These are phyloP conservation scores for Gymnoscopelus microlampas DNA, from an alignment of 2,797 vertebrate species.

Conservation along the genomic window DNA sequence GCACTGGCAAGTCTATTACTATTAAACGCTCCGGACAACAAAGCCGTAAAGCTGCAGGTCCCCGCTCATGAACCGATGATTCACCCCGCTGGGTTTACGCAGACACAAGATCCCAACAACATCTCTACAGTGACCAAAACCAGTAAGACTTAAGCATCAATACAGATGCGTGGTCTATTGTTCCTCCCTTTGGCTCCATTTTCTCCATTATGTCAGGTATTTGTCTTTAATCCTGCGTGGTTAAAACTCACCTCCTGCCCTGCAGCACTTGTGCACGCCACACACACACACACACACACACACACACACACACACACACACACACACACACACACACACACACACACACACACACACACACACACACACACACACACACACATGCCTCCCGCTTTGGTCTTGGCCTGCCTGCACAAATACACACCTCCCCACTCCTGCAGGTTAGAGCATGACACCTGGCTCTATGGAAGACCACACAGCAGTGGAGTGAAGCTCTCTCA, in stretches of 20 bases:
- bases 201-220: constrained; percentile 4
- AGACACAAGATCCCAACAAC: not conserved
- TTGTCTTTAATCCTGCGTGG: not conserved
- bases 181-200: not conserved
- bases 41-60: too few species aligned
- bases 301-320: constrained; percentile 9
- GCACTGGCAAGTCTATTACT: not conserved
- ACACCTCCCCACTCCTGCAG: constrained; percentile 60
- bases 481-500: not conserved
- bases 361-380: constrained; percentile 15
- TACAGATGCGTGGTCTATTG: not conserved
- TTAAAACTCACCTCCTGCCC: constrained; percentile 30
- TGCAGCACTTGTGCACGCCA: constrained; percentile 14
- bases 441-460: constrained; percentile 63
- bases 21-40: not conserved
- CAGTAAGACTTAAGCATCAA: not conserved
- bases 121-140: not conserved
- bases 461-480: constrained; percentile 64
- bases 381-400: constrained; percentile 43
- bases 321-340: constrained; percentile 8
- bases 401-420: constrained; percentile 48
- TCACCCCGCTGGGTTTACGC: too few species aligned
- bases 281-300: not conserved
- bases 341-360: constrained; percentile 16
- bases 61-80: too few species aligned